Percentiles rank a stretch among this genome's conserved stretches.
Conservation (phyloP, 1,140 invertebrate genomes). For the Magallana gigas region DNA sequence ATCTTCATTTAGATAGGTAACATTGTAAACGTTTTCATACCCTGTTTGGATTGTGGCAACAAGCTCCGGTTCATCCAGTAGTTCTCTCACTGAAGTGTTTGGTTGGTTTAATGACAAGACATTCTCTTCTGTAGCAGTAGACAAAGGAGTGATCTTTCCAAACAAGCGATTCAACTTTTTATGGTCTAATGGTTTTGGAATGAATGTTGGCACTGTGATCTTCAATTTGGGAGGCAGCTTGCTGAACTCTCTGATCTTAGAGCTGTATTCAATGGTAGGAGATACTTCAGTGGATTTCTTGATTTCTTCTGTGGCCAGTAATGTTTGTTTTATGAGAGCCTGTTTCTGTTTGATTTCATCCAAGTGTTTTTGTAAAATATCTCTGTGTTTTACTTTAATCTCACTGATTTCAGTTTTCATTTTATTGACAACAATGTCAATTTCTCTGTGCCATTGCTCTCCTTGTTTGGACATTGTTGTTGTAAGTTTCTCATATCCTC, state of each 20-base stretch:
- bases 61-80: background rate
- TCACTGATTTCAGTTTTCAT: background rate
- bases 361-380: background rate
- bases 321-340: background rate
- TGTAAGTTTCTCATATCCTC: too few species aligned
- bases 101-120: too few species aligned
- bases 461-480: too few species aligned
- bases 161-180: too few species aligned
- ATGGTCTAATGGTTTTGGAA: background rate
- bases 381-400: background rate
- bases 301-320: background rate
- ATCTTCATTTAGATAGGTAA: background rate
- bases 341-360: background rate
- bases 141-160: too few species aligned
- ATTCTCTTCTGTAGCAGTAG: too few species aligned
- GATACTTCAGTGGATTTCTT: background rate
- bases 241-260: background rate
- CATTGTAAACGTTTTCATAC: background rate
- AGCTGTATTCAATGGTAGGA: background rate
- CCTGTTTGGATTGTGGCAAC: background rate
- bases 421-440: too few species aligned
- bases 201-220: background rate
- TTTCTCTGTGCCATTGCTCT: too few species aligned
- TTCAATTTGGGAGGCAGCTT: background rate
- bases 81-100: too few species aligned